Percentiles rank a stretch among this genome's conserved stretches.
Conservation (phyloP, 2,797 vertebrate species). For the Tauraco hartlaubi region DNA sequence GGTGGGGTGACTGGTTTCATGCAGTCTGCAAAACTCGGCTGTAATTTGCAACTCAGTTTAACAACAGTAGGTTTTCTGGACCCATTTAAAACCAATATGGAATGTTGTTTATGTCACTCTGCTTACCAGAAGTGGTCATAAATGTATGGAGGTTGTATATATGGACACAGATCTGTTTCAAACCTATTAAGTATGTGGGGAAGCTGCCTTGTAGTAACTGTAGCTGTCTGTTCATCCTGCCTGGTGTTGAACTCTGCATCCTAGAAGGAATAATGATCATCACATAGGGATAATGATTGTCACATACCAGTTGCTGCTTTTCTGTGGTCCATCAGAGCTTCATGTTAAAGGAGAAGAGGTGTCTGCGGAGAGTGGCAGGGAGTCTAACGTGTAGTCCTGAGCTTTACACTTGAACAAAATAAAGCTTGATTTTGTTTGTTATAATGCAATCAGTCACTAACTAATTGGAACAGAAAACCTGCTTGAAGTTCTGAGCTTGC, state of each 20-base stretch:
- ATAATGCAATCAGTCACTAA: neutral
- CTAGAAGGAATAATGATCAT: neutral
- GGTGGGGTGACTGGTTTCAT: neutral
- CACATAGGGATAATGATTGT: neutral
- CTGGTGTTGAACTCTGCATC: neutral
- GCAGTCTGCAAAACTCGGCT: neutral
- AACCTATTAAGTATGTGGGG: neutral
- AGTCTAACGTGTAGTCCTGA: neutral
- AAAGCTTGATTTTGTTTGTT: neutral
- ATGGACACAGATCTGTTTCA: neutral
- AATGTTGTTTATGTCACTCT: neutral
- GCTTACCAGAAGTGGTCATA: neutral
- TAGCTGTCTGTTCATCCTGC: neutral
- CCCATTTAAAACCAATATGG: neutral
- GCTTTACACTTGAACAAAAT: neutral
- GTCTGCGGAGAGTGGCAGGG: fast-evolving
- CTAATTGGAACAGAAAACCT: neutral
- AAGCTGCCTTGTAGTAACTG: neutral
- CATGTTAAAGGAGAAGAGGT: fast-evolving
- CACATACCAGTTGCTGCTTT: neutral
- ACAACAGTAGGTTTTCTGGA: neutral
- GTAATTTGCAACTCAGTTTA: neutral
- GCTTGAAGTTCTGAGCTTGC: neutral
- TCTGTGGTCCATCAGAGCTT: neutral
- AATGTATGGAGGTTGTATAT: neutral